Base-by-base conservation (phyloP, 2,888 invertebrate species). In the Trichopria drosophilae region DNA sequence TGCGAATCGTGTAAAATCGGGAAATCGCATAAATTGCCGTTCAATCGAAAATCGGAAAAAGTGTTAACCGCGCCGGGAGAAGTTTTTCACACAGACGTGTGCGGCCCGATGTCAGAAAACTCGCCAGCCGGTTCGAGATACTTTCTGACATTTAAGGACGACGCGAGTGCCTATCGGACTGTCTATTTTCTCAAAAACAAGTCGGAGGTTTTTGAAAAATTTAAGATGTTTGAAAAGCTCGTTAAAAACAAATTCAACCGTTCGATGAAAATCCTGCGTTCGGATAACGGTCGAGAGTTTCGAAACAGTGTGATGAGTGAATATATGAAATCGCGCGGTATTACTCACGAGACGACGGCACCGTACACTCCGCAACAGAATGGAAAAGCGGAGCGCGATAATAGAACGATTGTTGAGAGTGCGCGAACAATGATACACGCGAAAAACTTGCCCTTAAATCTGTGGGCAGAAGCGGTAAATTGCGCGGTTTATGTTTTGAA, bases 1-100 rank as follows among this genome's bases (percentile, higher is more conserved):
- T 61, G 62, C 58, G 62, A 58, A 32, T 34, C 53, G 16, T 62
- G 59, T 46, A 47, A 54, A 26, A 39, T 58, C 19, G 59, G 60
- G 24, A 61, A 62, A 53, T 39, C 55, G 37, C 60, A 60, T 49
- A 47, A 54, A 36, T n/a, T 23, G 23, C 20, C 40, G 12, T 45
- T 45, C 39, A 24, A 41, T 16, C 7, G 12, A n/a, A 13, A 18
- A 6, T 13, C 9, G 13, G 44, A 20, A 13, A 36, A 37, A 45
- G 5, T 6, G 9, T 24, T n/a, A 19, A 24, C 51, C n/a, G n/a
- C n/a, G n/a, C n/a, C n/a, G n/a, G n/a, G n/a, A n/a, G n/a, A n/a
- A n/a, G n/a, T n/a, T 7, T 39, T 61, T 1, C 60, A 61, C 45
- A 48, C 53, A n/a, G 59, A 62, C 34, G 52, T 64, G 26, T n/a